Evolutionary conservation across 2,113 vertebrate genomes (phyloP).

Genomic region (Motacilla alba): DNA sequence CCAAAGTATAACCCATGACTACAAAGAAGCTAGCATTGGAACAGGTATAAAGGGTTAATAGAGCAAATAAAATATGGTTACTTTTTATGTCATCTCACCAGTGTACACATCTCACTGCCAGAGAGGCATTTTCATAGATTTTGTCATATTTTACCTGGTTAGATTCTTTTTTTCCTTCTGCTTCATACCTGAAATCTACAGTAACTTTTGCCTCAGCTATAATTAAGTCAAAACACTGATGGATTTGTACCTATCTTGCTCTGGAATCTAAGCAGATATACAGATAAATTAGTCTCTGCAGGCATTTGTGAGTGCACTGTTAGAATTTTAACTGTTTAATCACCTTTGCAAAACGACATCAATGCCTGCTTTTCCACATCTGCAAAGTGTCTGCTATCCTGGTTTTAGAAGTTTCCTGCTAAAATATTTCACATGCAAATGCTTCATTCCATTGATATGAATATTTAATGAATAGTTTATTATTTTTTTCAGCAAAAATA

Average conservation of each 20-base stretch:
- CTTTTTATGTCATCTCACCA: neutral
- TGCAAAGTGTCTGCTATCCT: neutral
- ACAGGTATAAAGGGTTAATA: neutral
- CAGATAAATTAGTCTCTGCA: neutral
- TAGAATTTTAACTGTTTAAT: neutral
- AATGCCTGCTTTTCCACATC: neutral
- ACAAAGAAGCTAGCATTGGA: neutral
- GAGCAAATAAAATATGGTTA: neutral
- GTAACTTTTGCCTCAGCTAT: neutral
- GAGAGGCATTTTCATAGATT: neutral
- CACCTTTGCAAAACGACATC: neutral
- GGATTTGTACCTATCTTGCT: neutral
- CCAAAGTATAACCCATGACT: neutral
- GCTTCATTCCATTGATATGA: neutral
- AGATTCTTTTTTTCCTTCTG: neutral
- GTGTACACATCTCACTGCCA: neutral
- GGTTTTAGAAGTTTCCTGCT: neutral
- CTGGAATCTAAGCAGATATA: neutral
- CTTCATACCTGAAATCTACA: neutral
- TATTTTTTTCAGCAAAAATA: neutral
- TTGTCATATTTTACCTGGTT: neutral
- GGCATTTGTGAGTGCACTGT: neutral
- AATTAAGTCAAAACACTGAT: neutral
- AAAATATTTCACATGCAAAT: neutral
- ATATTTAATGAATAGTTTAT: neutral